Conservation (phyloP, 2,797 vertebrate species). For the Capromys pilorides region DNA sequence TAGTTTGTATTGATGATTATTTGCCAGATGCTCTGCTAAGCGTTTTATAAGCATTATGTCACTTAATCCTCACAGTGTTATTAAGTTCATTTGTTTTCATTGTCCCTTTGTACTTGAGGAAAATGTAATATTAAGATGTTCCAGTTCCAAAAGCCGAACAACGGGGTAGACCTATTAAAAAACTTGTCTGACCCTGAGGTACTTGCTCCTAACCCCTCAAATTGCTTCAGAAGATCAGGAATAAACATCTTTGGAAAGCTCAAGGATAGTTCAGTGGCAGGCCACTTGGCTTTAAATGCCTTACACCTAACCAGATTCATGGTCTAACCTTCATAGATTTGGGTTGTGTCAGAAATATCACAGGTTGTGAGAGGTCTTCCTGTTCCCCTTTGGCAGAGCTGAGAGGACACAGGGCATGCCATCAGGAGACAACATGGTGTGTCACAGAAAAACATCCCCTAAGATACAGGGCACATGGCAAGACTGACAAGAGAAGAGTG, state of each 20-base stretch:
- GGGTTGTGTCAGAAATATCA: not conserved
- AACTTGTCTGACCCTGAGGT: not conserved
- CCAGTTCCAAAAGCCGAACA: not conserved
- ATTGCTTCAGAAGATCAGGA: not conserved
- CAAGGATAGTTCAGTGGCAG: not conserved
- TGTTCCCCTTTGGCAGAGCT: not conserved
- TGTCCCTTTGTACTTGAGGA: not conserved
- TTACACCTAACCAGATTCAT: not conserved
- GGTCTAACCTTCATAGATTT: not conserved
- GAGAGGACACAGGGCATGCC: not conserved
- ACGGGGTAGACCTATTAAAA: not conserved
- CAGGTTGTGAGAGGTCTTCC: not conserved
- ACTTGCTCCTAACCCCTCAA: not conserved
- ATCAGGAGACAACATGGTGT: not conserved
- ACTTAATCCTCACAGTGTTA: not conserved
- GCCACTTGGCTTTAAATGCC: not conserved
- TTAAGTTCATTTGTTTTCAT: not conserved
- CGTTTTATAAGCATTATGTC: not conserved
- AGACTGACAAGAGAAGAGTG: not conserved
- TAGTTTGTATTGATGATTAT: not conserved
- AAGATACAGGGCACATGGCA: not conserved
- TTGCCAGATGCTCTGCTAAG: slow-evolving; percentile 13
- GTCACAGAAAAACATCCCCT: not conserved
- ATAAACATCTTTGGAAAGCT: not conserved
- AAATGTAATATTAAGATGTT: not conserved